Percentiles rank a stretch among this genome's conserved stretches.
These are phyloP conservation scores for Forbesichthys agassizii DNA, from an alignment of 2,113 vertebrate species.

Conservation along the genomic window DNA sequence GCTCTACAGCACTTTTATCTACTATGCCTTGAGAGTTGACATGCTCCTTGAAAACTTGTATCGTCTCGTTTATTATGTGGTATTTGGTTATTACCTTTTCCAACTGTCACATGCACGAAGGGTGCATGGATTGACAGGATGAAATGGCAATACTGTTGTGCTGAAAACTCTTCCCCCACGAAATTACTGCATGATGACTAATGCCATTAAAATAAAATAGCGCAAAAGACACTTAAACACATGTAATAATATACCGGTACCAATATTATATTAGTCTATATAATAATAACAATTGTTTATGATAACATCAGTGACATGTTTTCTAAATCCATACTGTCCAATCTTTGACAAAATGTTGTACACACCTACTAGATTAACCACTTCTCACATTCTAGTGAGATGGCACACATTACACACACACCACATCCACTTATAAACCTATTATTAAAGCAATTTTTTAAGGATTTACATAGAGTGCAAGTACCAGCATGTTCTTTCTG, in stretches of 20 bases:
- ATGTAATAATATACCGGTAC: too few relatives aligned
- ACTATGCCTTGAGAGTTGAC: too few relatives aligned
- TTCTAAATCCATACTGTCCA: too few relatives aligned
- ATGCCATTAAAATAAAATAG: too few relatives aligned
- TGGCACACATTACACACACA: slow-evolving; percentile 11
- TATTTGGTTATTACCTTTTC: not conserved
- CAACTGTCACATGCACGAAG: slow-evolving; percentile 13
- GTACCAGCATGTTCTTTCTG: not conserved
- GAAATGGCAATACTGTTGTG: not conserved
- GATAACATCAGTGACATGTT: too few relatives aligned
- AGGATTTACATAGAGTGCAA: not conserved
- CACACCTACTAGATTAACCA: slow-evolving; percentile 63
- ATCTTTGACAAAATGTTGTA: slow-evolving; percentile 22
- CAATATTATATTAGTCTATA: too few relatives aligned
- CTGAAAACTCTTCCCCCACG: not conserved
- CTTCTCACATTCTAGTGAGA: slow-evolving; percentile 19
- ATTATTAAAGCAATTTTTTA: slow-evolving; percentile 10
- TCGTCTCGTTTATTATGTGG: not conserved
- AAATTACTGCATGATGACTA: too few relatives aligned
- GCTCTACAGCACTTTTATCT: too few relatives aligned
- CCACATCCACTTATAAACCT: slow-evolving; percentile 18
- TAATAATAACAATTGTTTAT: too few relatives aligned
- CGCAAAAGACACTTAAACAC: too few relatives aligned
- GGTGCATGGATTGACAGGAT: slow-evolving; percentile 5
- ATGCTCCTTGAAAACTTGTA: not conserved